phyloP scores from a whole-genome alignment of 2,113 vertebrate species.

The Cephalopholis sonnerati region DNA sequence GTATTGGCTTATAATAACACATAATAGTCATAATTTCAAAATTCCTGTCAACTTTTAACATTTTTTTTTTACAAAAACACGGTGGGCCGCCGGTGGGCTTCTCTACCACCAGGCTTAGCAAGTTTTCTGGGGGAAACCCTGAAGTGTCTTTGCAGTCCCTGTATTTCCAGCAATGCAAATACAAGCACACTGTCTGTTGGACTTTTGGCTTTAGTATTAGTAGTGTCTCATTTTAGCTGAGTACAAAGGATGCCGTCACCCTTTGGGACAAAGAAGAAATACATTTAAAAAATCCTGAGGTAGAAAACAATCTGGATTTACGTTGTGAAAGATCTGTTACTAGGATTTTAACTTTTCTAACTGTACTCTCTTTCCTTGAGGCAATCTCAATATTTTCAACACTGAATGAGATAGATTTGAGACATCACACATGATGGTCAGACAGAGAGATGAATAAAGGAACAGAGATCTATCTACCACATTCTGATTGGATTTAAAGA shows the following conservation, averaged over 20 bases:
- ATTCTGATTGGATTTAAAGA: conserved; percentile 7
- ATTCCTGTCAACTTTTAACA: too few species aligned
- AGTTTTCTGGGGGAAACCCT: too few species aligned
- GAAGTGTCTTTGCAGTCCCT: too few species aligned
- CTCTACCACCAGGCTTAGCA: too few species aligned
- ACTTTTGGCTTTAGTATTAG: background rate
- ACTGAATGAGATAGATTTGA: background rate
- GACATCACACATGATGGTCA: background rate
- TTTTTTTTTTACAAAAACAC: too few species aligned
- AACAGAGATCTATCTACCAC: background rate
- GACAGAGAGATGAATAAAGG: conserved; percentile 1
- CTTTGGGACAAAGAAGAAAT: background rate
- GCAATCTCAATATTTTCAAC: background rate
- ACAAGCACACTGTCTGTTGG: background rate
- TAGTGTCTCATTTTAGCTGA: background rate
- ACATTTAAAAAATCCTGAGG: background rate
- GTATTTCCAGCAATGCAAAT: too few species aligned
- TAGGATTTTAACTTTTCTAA: background rate
- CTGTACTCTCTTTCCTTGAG: background rate
- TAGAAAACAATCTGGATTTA: background rate
- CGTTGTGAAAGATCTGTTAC: background rate
- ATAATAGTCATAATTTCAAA: too few species aligned
- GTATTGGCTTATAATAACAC: too few species aligned
- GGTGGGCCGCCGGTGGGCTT: too few species aligned
- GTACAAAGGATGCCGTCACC: background rate